These are phyloP conservation scores for Brachyalestes nurse DNA, from an alignment of 2,797 vertebrate species.

Conservation along the genomic window DNA sequence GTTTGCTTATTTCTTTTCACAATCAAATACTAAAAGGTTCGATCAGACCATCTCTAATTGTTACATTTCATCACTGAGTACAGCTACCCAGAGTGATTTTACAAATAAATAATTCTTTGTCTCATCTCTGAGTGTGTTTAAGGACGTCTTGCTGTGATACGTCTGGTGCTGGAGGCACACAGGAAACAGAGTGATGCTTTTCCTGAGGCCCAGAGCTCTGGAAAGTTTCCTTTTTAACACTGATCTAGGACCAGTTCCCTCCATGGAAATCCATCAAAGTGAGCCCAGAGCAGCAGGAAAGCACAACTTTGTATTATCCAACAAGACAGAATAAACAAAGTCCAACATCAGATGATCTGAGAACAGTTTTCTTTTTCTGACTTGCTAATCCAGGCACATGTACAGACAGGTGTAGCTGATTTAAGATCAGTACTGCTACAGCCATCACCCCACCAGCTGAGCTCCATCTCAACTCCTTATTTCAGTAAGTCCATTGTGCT, in stretches of 20 bases:
- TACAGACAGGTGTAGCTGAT: conserved; percentile 4
- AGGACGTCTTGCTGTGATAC: conserved; percentile 41
- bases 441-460: not conserved
- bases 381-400: not conserved
- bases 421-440: conserved; percentile 2
- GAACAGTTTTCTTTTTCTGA: not conserved
- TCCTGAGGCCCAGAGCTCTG: conserved; percentile 28
- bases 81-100: conserved; percentile 1
- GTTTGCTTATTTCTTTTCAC: not conserved
- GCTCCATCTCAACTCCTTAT: not conserved
- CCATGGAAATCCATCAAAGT: conserved; percentile 5
- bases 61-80: conserved; percentile 21
- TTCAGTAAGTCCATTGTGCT: not conserved
- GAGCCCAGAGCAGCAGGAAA: not conserved
- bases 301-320: not conserved
- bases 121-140: conserved; percentile 37
- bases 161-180: conserved; percentile 33
- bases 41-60: conserved; percentile 1
- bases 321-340: not conserved
- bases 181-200: conserved; percentile 47
- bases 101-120: conserved; percentile 45
- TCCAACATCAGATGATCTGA: not conserved
- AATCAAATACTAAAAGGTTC: conserved; percentile 5
- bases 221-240: conserved; percentile 16
- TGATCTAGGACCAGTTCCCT: conserved; percentile 14